Evolutionary conservation across 2,797 vertebrate genomes (phyloP), one percentile per base, ranked within the genome.

Genomic region (Urocyon cinereoargenteus): DNA sequence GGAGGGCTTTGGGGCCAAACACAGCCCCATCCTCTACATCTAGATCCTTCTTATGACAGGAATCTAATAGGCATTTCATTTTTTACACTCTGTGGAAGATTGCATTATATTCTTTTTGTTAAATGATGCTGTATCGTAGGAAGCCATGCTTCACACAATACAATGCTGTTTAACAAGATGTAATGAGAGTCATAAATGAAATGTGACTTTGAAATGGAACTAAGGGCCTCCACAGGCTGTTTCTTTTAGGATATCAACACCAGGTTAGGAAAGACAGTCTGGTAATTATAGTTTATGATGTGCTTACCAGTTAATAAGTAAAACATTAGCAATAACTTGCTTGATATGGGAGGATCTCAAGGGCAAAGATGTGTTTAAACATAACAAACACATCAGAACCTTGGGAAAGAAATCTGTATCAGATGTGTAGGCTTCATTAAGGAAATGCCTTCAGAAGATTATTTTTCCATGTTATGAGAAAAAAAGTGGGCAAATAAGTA

Each of bases 391-490:
- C 19, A 53, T 61, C 36, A 85, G 81, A 73, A 62, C 18, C 95
- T 51, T 92, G 94, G 91, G 89, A 78, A 93, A 84, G n/a, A 82
- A 59, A 34, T 66, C 49, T 40, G 53, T 84, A 73, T 81, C 40
- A 59, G 73, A 91, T 61, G 92, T 31, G 53, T 36, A 93, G 83
- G 28, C 82, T 94, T 86, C 91, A 53, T 79, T 55, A 95, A 81
- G 53, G 79, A 96, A 79, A 95, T 61, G 87, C 85, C 70, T 96
- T 85, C 73, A 79, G 68, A 91, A 97, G 86, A 97, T 98, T 97
- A 97, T 64, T 96, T 86, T 98, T 97, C 90, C 89, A 93, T 75
- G 97, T 96, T 97, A 96, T 81, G 86, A 98, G 96, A 87, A 86
- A 57, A 61, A 68, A 40, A 94, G 49, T 93, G 95, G 98, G 94